phyloP scores from a whole-genome alignment of 2,888 invertebrate genomes.

The Clivina fossor region DNA sequence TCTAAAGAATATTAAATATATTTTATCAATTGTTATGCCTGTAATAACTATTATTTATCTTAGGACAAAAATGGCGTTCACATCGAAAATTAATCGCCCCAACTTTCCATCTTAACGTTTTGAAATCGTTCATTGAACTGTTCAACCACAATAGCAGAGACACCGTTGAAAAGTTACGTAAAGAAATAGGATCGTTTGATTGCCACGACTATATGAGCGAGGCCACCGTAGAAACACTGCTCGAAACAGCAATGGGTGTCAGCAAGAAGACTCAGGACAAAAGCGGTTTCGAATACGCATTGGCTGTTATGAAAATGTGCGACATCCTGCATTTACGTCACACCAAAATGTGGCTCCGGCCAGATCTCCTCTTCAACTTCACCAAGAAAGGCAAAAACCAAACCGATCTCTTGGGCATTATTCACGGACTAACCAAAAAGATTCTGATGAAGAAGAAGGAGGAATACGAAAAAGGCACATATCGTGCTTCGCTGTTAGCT shows the following conservation, averaged over 20 bases:
- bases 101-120: conserved; percentile 56
- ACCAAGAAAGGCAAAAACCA: conserved; percentile 75
- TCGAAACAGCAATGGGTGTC: conserved; percentile 88
- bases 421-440: conserved; percentile 79
- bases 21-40: neutral
- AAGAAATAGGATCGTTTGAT: conserved; percentile 57
- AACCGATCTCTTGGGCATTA: conserved; percentile 71
- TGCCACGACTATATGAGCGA: conserved; percentile 84
- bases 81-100: conserved; percentile 59
- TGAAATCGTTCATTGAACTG: conserved; percentile 57
- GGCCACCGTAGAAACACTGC: conserved; percentile 82
- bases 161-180: conserved; percentile 45
- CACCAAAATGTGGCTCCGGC: conserved; percentile 76
- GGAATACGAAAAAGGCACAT: conserved; percentile 57
- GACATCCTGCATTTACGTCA: conserved; percentile 82
- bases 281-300: conserved; percentile 81
- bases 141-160: conserved; percentile 55
- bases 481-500: conserved; percentile 51
- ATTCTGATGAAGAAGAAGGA: conserved; percentile 64
- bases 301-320: conserved; percentile 90
- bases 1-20: neutral
- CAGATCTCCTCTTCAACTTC: conserved; percentile 75
- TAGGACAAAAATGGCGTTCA: conserved; percentile 55
- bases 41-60: neutral
- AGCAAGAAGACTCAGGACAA: conserved; percentile 79